Evolutionary conservation across 2,888 invertebrate genomes (phyloP).

Genomic region (Heliconius charithonia): DNA sequence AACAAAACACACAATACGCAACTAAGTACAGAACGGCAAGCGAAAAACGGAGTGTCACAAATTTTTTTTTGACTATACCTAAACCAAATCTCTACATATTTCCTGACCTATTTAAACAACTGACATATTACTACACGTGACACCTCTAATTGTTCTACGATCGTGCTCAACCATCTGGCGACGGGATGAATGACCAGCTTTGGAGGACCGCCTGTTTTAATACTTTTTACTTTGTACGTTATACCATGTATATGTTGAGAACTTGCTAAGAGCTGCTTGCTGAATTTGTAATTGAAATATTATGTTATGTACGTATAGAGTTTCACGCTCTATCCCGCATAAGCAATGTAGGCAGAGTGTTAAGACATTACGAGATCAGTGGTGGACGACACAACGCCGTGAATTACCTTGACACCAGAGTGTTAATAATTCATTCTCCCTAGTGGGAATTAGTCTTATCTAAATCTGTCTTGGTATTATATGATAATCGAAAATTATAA

Average conservation of each 20-base stretch:
- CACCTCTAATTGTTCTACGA: slow-evolving; percentile 57
- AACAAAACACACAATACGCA: too few relatives aligned
- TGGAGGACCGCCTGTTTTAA: slow-evolving; percentile 61
- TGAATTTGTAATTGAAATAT: not conserved
- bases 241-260: slow-evolving; percentile 12
- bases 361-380: not conserved
- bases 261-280: slow-evolving; percentile 1
- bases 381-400: not conserved
- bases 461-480: not conserved
- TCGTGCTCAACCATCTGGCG: slow-evolving; percentile 74
- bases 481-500: not conserved
- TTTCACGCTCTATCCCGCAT: not conserved
- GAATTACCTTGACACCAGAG: not conserved
- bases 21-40: too few relatives aligned
- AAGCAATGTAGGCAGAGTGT: not conserved
- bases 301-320: not conserved
- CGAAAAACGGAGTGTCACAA: too few relatives aligned
- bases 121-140: slow-evolving; percentile 60
- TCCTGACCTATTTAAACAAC: slow-evolving; percentile 25
- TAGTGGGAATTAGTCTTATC: too few relatives aligned
- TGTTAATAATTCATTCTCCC: too few relatives aligned
- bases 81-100: not conserved
- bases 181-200: slow-evolving; percentile 78
- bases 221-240: slow-evolving; percentile 16
- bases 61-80: not conserved